Evolutionary conservation across 1,140 invertebrate genomes (phyloP).

Genomic region (Alviniconcha marisindica): DNA sequence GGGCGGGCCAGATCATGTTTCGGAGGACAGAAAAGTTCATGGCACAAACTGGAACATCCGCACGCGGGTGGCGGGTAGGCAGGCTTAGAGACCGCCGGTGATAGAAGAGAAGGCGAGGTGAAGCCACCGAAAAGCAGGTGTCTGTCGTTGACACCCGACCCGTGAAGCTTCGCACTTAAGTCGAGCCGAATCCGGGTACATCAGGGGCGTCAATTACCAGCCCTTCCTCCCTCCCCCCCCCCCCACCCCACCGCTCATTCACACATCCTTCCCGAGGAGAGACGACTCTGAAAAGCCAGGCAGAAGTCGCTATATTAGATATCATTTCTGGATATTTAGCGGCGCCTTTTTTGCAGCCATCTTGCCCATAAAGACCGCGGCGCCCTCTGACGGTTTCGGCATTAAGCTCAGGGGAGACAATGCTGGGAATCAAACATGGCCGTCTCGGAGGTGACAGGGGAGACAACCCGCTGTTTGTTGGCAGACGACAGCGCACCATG

Average conservation of each 20-base stretch:
- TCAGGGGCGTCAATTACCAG: neutral
- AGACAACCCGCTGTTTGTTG: neutral
- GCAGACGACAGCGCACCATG: neutral
- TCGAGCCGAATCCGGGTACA: slow-evolving; percentile 16
- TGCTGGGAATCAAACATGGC: slow-evolving; percentile 14
- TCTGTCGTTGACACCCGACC: neutral
- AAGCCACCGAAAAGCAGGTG: neutral
- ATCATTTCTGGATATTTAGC: slow-evolving; percentile 22
- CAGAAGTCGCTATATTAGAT: slow-evolving; percentile 16
- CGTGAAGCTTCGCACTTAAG: neutral
- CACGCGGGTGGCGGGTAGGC: too few relatives aligned
- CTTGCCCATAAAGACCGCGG: slow-evolving; percentile 2
- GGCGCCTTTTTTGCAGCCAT: neutral
- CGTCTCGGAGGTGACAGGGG: slow-evolving; percentile 17
- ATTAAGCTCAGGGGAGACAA: slow-evolving; percentile 12
- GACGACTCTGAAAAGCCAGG: neutral
- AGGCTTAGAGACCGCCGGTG: too few relatives aligned
- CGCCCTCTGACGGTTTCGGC: neutral
- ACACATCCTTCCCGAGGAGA: too few relatives aligned
- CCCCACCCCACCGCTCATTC: neutral
- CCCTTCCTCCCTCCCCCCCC: neutral
- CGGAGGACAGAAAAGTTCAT: too few relatives aligned
- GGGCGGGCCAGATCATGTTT: too few relatives aligned
- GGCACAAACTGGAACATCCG: too few relatives aligned
- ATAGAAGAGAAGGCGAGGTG: neutral